phyloP scores from a whole-genome alignment of 1,140 invertebrate genomes.

The Theocolax elegans region DNA sequence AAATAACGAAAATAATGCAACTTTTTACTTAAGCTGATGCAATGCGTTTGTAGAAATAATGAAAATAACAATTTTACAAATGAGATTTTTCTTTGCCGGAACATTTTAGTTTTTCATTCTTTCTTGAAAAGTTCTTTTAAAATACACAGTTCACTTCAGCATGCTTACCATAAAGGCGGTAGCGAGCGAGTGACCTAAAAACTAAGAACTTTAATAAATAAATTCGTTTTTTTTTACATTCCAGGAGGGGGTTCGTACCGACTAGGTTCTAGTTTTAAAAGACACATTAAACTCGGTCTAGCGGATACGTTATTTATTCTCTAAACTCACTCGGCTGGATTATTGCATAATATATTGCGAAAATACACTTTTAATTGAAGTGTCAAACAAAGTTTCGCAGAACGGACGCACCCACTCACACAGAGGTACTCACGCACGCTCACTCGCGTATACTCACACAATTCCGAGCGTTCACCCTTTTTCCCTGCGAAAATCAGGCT shows the following conservation, averaged over 20 bases:
- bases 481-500: slow-evolving; percentile 4
- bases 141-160: slow-evolving; percentile 14
- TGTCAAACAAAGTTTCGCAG: neutral
- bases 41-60: slow-evolving; percentile 44
- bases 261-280: slow-evolving; percentile 12
- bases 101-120: neutral
- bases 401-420: neutral
- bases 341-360: slow-evolving; percentile 20
- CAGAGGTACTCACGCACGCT: too few species aligned
- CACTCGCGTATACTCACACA: too few species aligned
- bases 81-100: neutral
- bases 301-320: slow-evolving; percentile 13
- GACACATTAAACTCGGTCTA: slow-evolving; percentile 1
- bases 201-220: slow-evolving; percentile 29
- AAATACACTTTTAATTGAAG: slow-evolving; percentile 18
- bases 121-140: slow-evolving; percentile 6
- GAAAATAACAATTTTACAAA: slow-evolving; percentile 26
- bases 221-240: slow-evolving; percentile 2
- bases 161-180: neutral
- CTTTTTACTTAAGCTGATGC: slow-evolving; percentile 9
- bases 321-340: neutral
- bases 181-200: slow-evolving; percentile 14
- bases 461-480: too few species aligned
- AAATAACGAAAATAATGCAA: neutral
- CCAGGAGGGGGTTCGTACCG: too few species aligned